Percentiles rank a stretch among this genome's conserved stretches.
These are phyloP conservation scores for Cnemophilus loriae DNA, from an alignment of 2,113 vertebrate genomes.

Conservation along the genomic window DNA sequence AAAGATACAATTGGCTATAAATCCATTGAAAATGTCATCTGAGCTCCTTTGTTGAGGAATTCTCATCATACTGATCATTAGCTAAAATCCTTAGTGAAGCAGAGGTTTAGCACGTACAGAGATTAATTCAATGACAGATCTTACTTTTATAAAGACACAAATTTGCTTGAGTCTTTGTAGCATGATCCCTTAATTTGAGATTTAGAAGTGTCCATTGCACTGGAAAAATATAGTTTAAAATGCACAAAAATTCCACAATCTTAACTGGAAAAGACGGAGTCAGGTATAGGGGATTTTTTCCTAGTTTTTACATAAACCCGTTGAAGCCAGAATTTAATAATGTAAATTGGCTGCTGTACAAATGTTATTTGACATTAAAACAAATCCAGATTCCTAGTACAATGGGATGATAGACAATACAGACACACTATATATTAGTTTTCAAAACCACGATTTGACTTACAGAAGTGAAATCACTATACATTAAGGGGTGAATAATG, in stretches of 20 bases:
- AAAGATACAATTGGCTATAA: background rate
- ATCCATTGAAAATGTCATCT: constrained; percentile 1
- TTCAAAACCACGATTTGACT: background rate
- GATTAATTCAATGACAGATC: background rate
- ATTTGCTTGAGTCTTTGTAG: background rate
- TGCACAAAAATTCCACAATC: background rate
- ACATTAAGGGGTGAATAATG: background rate
- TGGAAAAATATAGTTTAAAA: background rate
- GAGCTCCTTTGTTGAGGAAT: background rate
- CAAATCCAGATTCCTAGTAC: background rate
- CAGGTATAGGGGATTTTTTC: background rate
- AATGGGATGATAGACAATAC: background rate
- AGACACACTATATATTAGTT: background rate
- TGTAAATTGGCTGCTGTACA: background rate
- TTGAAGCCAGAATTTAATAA: background rate
- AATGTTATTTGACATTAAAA: background rate
- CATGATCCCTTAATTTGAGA: background rate
- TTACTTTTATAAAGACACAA: background rate
- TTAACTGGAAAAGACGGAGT: background rate
- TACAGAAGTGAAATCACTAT: background rate
- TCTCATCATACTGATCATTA: constrained; percentile 17
- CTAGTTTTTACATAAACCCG: background rate
- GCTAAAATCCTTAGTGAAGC: background rate
- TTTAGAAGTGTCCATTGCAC: background rate
- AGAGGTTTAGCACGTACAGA: background rate